phyloP scores from a whole-genome alignment of 2,888 invertebrate species.

The Nemoura dubitans region DNA sequence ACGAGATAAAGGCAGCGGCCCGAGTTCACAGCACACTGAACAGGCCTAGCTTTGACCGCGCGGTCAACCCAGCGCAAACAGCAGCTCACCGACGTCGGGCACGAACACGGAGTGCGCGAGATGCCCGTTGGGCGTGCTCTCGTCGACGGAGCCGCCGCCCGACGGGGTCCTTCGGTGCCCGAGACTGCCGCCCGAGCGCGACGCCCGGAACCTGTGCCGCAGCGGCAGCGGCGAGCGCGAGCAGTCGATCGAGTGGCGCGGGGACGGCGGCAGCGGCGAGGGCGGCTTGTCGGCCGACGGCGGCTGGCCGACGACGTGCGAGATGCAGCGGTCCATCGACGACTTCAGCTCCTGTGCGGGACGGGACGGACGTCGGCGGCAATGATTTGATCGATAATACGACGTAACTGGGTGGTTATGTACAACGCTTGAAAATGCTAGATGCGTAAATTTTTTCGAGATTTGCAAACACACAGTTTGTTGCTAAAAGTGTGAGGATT shows the following conservation, averaged over 20 bases:
- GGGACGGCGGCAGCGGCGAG: slow-evolving; percentile 28
- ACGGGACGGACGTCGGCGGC: neutral
- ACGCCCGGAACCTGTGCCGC: slow-evolving; percentile 46
- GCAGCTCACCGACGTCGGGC: neutral
- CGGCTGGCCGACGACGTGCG: slow-evolving; percentile 82
- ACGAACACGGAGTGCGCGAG: neutral
- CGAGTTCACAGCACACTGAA: too few species aligned
- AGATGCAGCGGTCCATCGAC: slow-evolving; percentile 85
- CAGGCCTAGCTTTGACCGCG: too few species aligned
- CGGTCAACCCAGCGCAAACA: too few species aligned
- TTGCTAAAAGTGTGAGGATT: too few species aligned
- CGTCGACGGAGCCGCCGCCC: slow-evolving; percentile 23
- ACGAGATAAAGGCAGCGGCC: too few species aligned
- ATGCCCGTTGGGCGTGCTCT: neutral
- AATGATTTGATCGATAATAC: too few species aligned
- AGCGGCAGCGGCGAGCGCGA: slow-evolving; percentile 45
- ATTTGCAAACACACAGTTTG: too few species aligned
- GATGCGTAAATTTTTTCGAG: too few species aligned
- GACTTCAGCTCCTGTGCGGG: slow-evolving; percentile 69
- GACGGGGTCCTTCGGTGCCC: slow-evolving; percentile 40
- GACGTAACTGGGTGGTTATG: too few species aligned
- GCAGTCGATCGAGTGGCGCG: slow-evolving; percentile 46
- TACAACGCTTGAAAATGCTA: too few species aligned
- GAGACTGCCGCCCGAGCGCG: slow-evolving; percentile 48
- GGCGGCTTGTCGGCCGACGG: slow-evolving; percentile 55